Conservation (phyloP, 2,113 vertebrate genomes). For the Toxotes jaculatrix region DNA sequence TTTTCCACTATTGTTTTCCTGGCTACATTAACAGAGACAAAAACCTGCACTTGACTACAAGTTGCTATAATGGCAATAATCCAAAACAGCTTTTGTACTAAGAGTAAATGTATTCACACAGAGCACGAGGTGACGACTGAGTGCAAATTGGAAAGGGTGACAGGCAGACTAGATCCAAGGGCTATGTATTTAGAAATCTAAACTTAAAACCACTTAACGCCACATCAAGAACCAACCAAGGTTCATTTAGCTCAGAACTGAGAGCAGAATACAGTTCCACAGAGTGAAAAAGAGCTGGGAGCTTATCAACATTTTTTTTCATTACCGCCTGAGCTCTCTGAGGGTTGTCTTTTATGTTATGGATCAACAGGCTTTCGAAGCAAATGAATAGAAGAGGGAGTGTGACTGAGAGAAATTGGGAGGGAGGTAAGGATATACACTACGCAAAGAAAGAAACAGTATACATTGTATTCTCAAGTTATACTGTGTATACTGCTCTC, state of each 20-base stretch:
- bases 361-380: conserved; percentile 70
- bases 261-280: conserved; percentile 33
- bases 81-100: neutral
- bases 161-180: neutral
- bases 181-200: conserved; percentile 36
- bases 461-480: conserved; percentile 18
- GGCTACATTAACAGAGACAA: neutral
- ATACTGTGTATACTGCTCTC: neutral
- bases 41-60: neutral
- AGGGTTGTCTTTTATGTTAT: conserved; percentile 70
- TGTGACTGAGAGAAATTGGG: conserved; percentile 34
- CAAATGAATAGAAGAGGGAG: conserved; percentile 53
- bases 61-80: neutral
- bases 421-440: conserved; percentile 31
- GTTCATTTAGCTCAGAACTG: conserved; percentile 53
- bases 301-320: conserved; percentile 54
- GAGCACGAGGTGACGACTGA: conserved; percentile 13
- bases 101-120: neutral
- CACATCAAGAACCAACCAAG: conserved; percentile 38
- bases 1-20: neutral
- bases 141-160: conserved; percentile 15
- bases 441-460: neutral
- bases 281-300: conserved; percentile 40
- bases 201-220: conserved; percentile 41
- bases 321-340: conserved; percentile 64